Base-by-base conservation (phyloP, 2,113 vertebrate genomes). In the Eurypyga helias region DNA sequence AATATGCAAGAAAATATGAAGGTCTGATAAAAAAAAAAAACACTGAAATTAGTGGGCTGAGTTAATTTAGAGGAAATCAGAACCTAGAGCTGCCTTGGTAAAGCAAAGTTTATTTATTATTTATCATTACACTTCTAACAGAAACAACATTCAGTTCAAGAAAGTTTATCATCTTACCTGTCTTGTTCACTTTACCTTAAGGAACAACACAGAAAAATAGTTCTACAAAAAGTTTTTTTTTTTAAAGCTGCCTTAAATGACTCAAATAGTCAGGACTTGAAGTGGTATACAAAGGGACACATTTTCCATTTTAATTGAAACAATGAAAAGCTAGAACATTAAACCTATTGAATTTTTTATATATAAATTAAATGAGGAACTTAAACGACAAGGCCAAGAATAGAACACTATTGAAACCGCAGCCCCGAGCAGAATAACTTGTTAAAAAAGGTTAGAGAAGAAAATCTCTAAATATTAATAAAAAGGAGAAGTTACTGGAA, bases 401-500 rank as follows among this genome's bases (percentile, higher is more conserved):
- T 4, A 34, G 31, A 81, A 26, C 13, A 45, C 13, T 79, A 28
- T 16, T 90, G 76, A 75, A 95, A 85, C 51, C 88, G 71, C 23
- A 83, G 67, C 79, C 36, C 21, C 43, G 71, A 94, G 78, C 33
- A 81, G n/a, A 92, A 83, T 33, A 7, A 60, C 67, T 67, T 83
- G 51, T 46, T 83, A 78, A 92, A 95, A 73, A 73, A 25, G 29
- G 33, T 81, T 55, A 94, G 33, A 67, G 38, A 64, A 94, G 20
- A 87, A 83, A 73, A 81, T 70, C 7, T 62, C 85, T 96, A 81
- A 95, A 79, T 90, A 90, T 83, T 93, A 95, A 95, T 93, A 91
- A 90, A 93, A 89, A 80, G 52, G n/a, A 94, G 13, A 86, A 90
- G 38, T 49, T 78, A 71, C 60, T 78, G 45, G 69, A 89, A 92